Evolutionary conservation across 2,797 vertebrate genomes (phyloP).

Genomic region (Myoxocephalus aenaeus): DNA sequence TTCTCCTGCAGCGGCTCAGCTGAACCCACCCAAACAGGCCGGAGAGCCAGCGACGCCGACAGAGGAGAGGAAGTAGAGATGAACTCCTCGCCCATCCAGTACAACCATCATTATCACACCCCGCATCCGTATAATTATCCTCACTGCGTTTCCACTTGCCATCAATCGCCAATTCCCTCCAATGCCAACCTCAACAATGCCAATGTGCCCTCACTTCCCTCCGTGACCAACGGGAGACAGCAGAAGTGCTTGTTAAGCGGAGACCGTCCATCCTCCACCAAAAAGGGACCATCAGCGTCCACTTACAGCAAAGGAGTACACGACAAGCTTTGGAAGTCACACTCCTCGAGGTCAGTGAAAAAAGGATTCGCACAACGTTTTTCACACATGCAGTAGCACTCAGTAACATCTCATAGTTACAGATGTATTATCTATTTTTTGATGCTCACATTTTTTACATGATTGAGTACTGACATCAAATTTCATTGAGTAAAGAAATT

Average conservation of each 20-base stretch:
- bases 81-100: conserved; percentile 61
- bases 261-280: conserved; percentile 71
- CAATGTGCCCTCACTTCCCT: conserved; percentile 89
- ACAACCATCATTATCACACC: conserved; percentile 73
- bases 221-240: conserved; percentile 82
- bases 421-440: background rate
- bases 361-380: background rate
- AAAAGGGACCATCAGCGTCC: conserved; percentile 80
- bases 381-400: background rate
- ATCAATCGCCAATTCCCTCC: conserved; percentile 90
- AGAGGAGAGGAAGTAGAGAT: conserved; percentile 48
- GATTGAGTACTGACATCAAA: background rate
- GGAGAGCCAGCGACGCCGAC: conserved; percentile 28
- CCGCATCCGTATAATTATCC: conserved; percentile 82
- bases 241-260: conserved; percentile 68
- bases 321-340: conserved; percentile 84
- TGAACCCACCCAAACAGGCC: conserved; percentile 44
- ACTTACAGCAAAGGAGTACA: conserved; percentile 78
- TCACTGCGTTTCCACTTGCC: conserved; percentile 84
- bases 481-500: background rate
- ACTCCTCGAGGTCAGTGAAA: conserved; percentile 87
- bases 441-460: background rate
- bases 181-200: conserved; percentile 98
- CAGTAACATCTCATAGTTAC: background rate
- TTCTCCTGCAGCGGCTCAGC: conserved; percentile 82